Base-by-base conservation (phyloP, 1,140 invertebrate species). In the Hyles vespertilio region DNA sequence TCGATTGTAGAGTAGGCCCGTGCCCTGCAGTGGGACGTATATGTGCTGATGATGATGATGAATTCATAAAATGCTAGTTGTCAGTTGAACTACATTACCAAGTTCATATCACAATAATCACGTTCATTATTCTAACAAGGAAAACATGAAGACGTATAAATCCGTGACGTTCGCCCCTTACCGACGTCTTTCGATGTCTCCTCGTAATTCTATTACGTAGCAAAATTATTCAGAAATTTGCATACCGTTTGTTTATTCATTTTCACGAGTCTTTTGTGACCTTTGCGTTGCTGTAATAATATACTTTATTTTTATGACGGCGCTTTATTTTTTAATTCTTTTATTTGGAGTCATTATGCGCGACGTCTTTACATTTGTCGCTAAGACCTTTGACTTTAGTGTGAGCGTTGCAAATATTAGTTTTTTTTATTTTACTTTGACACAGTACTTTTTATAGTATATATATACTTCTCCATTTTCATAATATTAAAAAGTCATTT, bases 211-310 rank as follows among this genome's bases (percentile, higher is more conserved):
- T 46, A 56, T 56, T 56, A 56, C 32, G 34, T 5, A 56, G 44
- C 54, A 48, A 56, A 56, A 56, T 43, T 56, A 46, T 47, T 5
- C 54, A n/a, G 44, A 56, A 56, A 56, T 56, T 56, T 56, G 47
- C 54, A 56, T 47, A 9, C 43, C 44, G 43, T 56, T 47, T 36
- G 54, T 43, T 56, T 56, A 47, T 56, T 56, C 45, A 56, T 56
- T 56, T 56, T 47, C 54, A 56, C 54, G 54, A 53, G 34, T 53
- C 34, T 44, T 53, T 53, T 53, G 51, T 43, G 51, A 53, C 51
- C 34, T 53, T 11, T 53, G 34, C 36, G 8, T 53, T 53, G 8
- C 5, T 5, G 36, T 40, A 40, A 40, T 40, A 2, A 5, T 40
- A 4, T 53, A 43, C 51, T 53, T 53, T 53, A 36, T 53, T 53